Evolutionary conservation across 1,140 invertebrate species (phyloP).

Genomic region (Drosophila prosaltans): DNA sequence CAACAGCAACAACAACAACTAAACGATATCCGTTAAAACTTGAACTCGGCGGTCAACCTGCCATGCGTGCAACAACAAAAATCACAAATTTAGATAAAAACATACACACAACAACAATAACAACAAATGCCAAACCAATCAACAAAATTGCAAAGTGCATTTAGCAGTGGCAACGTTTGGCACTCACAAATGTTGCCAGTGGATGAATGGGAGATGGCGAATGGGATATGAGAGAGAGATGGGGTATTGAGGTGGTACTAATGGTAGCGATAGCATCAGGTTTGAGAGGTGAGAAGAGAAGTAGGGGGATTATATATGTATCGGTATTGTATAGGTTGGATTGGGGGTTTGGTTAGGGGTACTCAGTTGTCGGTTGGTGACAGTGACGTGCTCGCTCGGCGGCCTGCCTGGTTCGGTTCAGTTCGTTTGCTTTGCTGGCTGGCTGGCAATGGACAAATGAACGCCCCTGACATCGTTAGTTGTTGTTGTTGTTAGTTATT

Average conservation of each 20-base stretch:
- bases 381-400: conserved; percentile 69
- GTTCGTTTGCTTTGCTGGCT: conserved; percentile 52
- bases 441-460: conserved; percentile 78
- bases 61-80: conserved; percentile 57
- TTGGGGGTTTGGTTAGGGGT: conserved; percentile 36
- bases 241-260: background rate
- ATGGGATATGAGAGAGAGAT: conserved; percentile 14
- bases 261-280: background rate
- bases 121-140: conserved; percentile 79
- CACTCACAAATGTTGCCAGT: conserved; percentile 46
- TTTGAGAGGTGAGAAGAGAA: too few species aligned
- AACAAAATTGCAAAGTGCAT: conserved; percentile 81
- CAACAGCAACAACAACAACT: conserved; percentile 30
- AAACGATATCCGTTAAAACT: conserved; percentile 77
- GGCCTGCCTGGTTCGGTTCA: conserved; percentile 61
- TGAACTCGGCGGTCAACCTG: conserved; percentile 75
- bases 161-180: conserved; percentile 75
- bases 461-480: conserved; percentile 79
- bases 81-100: conserved; percentile 70
- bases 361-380: conserved; percentile 56
- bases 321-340: too few species aligned
- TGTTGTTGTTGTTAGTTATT: conserved; percentile 43
- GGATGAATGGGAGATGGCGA: background rate
- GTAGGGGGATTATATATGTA: background rate
- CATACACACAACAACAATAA: conserved; percentile 41